These are phyloP conservation scores for Benthosema pterotum DNA, from an alignment of 2,797 vertebrate genomes.

Conservation along the genomic window DNA sequence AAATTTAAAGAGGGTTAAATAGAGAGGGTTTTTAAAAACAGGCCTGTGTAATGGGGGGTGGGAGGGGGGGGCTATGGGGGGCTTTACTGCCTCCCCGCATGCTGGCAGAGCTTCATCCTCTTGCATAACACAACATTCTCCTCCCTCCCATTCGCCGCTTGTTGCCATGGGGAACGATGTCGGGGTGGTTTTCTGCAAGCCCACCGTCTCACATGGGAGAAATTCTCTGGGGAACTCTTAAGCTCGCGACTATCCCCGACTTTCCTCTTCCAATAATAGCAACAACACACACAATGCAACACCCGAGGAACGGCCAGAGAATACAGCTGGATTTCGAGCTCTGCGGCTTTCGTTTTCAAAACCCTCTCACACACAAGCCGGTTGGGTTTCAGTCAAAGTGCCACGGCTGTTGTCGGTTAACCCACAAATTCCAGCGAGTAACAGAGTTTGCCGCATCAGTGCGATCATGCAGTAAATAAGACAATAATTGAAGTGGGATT, in stretches of 20 bases:
- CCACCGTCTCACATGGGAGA: slow-evolving; percentile 69
- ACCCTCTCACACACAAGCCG: not conserved
- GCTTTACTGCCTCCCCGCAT: slow-evolving; percentile 67
- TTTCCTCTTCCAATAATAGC: slow-evolving; percentile 30
- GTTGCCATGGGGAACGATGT: slow-evolving; percentile 89
- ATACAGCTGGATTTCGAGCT: slow-evolving; percentile 12
- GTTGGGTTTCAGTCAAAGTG: slow-evolving; percentile 14
- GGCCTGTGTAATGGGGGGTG: slow-evolving; percentile 19
- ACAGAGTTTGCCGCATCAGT: not conserved
- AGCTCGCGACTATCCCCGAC: slow-evolving; percentile 35
- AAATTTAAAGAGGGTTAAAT: slow-evolving; percentile 39
- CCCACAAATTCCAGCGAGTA: not conserved
- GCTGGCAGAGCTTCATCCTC: slow-evolving; percentile 76
- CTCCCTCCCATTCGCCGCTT: slow-evolving; percentile 80
- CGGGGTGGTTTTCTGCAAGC: slow-evolving; percentile 37
- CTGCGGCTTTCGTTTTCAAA: slow-evolving; percentile 36
- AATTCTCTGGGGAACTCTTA: slow-evolving; percentile 47
- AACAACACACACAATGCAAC: not conserved
- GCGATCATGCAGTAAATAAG: slow-evolving; percentile 24
- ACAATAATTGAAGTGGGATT: not conserved
- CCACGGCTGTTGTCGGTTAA: not conserved
- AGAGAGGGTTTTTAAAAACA: slow-evolving; percentile 46
- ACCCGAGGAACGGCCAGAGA: slow-evolving; percentile 1
- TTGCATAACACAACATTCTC: slow-evolving; percentile 83
- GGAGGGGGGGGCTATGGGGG: slow-evolving; percentile 28